Evolutionary conservation across 2,888 invertebrate species (phyloP).

Genomic region (Diplazon laetatorius): DNA sequence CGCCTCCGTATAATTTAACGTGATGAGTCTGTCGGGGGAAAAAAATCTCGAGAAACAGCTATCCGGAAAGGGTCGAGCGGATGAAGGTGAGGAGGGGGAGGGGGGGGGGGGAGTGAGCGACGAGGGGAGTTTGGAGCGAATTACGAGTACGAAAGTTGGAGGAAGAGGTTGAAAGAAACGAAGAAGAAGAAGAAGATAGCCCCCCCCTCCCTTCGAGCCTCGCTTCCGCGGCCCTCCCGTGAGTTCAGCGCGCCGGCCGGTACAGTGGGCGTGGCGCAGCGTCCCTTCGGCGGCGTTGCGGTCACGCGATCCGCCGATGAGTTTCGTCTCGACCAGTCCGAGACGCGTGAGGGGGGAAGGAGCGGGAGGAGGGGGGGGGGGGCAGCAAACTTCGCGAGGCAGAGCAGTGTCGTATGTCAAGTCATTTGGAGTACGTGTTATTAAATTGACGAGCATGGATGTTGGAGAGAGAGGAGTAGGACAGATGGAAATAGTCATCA

Average conservation of each 20-base stretch:
- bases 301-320: conserved; percentile 29
- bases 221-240: background rate
- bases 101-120: background rate
- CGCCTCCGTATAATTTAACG: conserved; percentile 2
- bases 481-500: no score
- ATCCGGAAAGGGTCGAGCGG: background rate
- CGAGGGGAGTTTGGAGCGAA: background rate
- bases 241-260: background rate
- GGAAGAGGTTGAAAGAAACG: no score
- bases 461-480: background rate
- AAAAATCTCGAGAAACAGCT: conserved; percentile 3
- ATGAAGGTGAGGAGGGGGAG: background rate
- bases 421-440: conserved; percentile 9
- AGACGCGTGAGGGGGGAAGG: conserved; percentile 10
- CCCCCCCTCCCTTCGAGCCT: no score
- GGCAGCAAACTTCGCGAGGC: no score
- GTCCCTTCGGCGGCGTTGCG: conserved; percentile 12
- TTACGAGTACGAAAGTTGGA: no score
- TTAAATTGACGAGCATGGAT: background rate
- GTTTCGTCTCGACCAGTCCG: conserved; percentile 6
- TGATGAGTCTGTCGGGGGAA: conserved; percentile 1
- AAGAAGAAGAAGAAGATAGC: no score
- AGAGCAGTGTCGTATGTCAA: conserved; percentile 14
- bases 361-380: no score
- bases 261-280: conserved; percentile 14